Conservation (phyloP, 2,113 vertebrate species). For the Protobothrops flavoviridis region DNA sequence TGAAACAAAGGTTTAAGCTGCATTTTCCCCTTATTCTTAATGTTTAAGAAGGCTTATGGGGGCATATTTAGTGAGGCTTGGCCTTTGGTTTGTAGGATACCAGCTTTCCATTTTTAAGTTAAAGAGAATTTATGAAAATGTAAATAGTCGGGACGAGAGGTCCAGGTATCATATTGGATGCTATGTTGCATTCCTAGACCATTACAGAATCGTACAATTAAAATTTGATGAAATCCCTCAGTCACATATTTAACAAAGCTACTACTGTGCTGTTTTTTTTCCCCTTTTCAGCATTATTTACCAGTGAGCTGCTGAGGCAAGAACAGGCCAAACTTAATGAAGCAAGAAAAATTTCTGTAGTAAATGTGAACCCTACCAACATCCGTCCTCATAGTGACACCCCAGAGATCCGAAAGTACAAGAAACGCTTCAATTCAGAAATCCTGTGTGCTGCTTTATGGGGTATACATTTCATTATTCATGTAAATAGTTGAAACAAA, state of each 20-base stretch:
- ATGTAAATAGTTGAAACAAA: background rate
- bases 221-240: background rate
- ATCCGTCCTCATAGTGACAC: constrained; percentile 98
- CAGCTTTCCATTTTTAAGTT: background rate
- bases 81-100: background rate
- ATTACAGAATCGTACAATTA: background rate
- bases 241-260: background rate
- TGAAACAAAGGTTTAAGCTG: background rate
- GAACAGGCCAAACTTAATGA: constrained; percentile 97
- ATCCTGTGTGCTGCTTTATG: constrained; percentile 96
- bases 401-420: constrained; percentile 98
- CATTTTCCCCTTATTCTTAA: background rate
- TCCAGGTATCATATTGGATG: background rate
- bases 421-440: constrained; percentile 99
- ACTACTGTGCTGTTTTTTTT: background rate
- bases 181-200: background rate
- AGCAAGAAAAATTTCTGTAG: constrained; percentile 96
- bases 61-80: background rate
- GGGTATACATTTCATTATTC: constrained; percentile 75
- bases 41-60: background rate
- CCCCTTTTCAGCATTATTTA: constrained; percentile 79
- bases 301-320: constrained; percentile 91
- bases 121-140: background rate
- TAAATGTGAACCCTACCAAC: constrained; percentile 99
- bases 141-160: background rate